Evolutionary conservation across 2,888 invertebrate genomes (phyloP), one percentile per base, ranked within the genome.

Genomic region (Esperia sulphurella): DNA sequence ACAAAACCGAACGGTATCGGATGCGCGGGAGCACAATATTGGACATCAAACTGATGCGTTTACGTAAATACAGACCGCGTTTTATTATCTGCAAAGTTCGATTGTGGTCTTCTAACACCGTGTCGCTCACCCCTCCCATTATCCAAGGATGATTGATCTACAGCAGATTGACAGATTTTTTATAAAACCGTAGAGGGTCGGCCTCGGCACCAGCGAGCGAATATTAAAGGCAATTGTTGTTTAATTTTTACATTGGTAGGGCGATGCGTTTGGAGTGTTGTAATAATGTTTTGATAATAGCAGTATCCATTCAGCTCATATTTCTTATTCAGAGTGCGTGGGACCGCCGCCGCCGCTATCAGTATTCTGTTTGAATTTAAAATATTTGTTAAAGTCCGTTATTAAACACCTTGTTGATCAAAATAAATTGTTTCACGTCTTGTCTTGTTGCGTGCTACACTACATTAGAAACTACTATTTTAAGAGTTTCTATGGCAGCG

Each of bases 221-320:
- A 82, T 88, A 88, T 88, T 88, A 88, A 87, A 88, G 88, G 87
- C 89, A 88, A 89, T 89, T 89, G 89, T 89, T 88, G 87, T 88
- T 87, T 87, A 88, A 89, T 88, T 89, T 88, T 88, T 85, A 87
- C 79, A 79, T 80, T 80, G 59, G 79, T 77, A 78, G 88, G 88
- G 86, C 74, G 81, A 75, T 74, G 79, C 75, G 73, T 74, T 81
- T 84, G 68, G 85, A 89, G 89, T 89, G 88, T 87, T 87, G 88
- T 89, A 89, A 88, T 89, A 88, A 88, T 87, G 88, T 89, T 89
- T 87, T 88, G 87, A 87, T 89, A 88, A 89, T 88, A 84, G 88
- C 66, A 74, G 85, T 88, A 87, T 89, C 88, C 83, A 85, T 87
- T 85, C 80, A 72, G 85, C 75, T 89, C 88, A 78, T 87, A 83